Conservation (phyloP, 2,888 invertebrate genomes). For the Cataglyphis altisquamis region DNA sequence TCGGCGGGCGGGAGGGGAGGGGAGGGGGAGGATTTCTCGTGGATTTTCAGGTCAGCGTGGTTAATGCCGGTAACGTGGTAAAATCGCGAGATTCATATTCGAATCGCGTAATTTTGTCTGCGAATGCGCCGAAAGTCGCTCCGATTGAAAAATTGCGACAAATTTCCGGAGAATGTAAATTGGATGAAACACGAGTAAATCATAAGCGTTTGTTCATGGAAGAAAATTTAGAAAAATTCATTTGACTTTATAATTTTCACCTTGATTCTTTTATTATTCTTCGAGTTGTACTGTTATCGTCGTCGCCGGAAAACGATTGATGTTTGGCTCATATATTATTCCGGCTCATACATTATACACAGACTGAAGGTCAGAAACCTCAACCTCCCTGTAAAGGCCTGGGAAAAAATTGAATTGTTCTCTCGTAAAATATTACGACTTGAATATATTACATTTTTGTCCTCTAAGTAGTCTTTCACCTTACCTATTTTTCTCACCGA, state of each 20-base stretch:
- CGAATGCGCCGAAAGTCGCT: background rate
- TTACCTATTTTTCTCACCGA: background rate
- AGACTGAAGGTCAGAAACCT: background rate
- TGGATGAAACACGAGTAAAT: background rate
- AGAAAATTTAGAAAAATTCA: background rate
- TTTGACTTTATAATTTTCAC: background rate
- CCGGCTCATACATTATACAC: too few relatives aligned
- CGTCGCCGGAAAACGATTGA: background rate
- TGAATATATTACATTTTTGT: background rate
- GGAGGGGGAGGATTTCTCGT: conserved; percentile 22
- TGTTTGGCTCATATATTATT: background rate
- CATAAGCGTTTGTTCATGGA: background rate
- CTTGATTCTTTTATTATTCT: background rate
- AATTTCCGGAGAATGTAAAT: background rate
- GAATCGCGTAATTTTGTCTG: conserved; percentile 3
- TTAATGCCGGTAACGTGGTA: background rate
- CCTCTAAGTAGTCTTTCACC: background rate
- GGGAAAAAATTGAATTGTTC: background rate
- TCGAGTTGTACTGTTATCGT: background rate
- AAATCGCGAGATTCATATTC: conserved; percentile 28
- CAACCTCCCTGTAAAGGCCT: background rate
- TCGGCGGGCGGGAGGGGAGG: background rate
- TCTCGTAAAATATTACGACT: background rate
- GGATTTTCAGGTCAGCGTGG: conserved; percentile 38
- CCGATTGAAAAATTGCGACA: background rate